phyloP scores from a whole-genome alignment of 37 sponge, comb jelly and placozoan genomes.

The Tethya wilhelma region DNA sequence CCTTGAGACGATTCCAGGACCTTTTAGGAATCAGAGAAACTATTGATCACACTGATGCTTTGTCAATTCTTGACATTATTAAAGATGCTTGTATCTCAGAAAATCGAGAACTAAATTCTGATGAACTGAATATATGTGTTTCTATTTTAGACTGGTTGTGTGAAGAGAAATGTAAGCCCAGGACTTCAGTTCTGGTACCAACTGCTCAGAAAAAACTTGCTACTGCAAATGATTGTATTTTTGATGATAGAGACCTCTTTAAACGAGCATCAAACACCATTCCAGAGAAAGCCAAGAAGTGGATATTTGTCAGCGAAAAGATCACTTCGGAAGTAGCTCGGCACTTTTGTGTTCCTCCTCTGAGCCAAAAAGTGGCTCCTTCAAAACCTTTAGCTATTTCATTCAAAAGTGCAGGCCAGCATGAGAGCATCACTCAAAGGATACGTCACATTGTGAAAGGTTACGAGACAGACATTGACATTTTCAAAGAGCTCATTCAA shows the following conservation, averaged over 20 bases:
- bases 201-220: slow-evolving; percentile 24
- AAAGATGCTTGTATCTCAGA: neutral
- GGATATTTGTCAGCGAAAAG: slow-evolving; percentile 15
- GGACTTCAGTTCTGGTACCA: slow-evolving; percentile 23
- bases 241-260: slow-evolving; percentile 64
- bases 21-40: neutral
- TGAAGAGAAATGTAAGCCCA: neutral
- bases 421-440: slow-evolving; percentile 67
- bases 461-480: slow-evolving; percentile 68
- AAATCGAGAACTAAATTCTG: neutral
- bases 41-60: neutral
- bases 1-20: neutral
- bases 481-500: slow-evolving; percentile 87
- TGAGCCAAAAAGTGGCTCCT: slow-evolving; percentile 52
- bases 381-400: slow-evolving; percentile 28
- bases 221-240: slow-evolving; percentile 43
- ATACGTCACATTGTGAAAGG: slow-evolving; percentile 65
- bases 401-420: slow-evolving; percentile 41
- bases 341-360: slow-evolving; percentile 56
- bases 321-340: slow-evolving; percentile 31
- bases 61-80: slow-evolving; percentile 3
- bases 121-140: slow-evolving; percentile 21
- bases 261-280: neutral
- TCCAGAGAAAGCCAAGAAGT: neutral
- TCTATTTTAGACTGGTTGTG: slow-evolving; percentile 33